Evolutionary conservation across 2,888 invertebrate species (phyloP), one percentile per base, ranked within the genome.

Genomic region (Pandemis corylana): DNA sequence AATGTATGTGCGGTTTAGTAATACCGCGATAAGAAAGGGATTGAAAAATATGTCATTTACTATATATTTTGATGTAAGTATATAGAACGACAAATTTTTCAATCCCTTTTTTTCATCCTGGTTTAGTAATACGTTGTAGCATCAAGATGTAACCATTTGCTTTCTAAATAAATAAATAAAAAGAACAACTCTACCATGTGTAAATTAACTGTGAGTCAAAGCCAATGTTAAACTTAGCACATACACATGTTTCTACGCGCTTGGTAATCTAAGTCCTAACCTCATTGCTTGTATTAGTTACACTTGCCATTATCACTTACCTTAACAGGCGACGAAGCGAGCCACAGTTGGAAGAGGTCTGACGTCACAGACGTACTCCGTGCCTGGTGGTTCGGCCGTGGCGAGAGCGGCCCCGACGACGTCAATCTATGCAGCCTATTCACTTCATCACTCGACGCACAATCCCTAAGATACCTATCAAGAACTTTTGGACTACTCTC

Each of bases 301-400:
- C n/a, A 62, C 12, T 2, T 62, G 41, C 41, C 67, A 81, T 84
- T 79, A 85, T 78, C 79, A 87, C 95, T 90, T 78, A 96, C 96
- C 95, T 96, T 96, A 85, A 96, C 95, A 7, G 97, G 97, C 68
- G 97, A 97, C 46, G 97, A 96, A 51, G 97, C 96, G 85, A 98
- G 92, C 98, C 98, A 98, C 78, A 97, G 95, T 84, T 97, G 97
- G 90, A 98, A 98, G 78, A 98, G 95, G 87, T 98, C 98, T 78
- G 97, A 97, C 63, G 97, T 97, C 79, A 97, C 96, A 64, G 97
- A 97, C 64, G 97, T 96, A 77, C 97, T 95, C 79, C 96, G 94
- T 9, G 95, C 95, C 80, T 94, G 95, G 76, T 93, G 91, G 68
- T 88, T 89, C 20, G 95, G 95, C 82, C 91, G 87, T 59, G 92